Evolutionary conservation across 1,140 invertebrate genomes (phyloP), one percentile per base, ranked within the genome.

Genomic region (Monomorium pharaonis): DNA sequence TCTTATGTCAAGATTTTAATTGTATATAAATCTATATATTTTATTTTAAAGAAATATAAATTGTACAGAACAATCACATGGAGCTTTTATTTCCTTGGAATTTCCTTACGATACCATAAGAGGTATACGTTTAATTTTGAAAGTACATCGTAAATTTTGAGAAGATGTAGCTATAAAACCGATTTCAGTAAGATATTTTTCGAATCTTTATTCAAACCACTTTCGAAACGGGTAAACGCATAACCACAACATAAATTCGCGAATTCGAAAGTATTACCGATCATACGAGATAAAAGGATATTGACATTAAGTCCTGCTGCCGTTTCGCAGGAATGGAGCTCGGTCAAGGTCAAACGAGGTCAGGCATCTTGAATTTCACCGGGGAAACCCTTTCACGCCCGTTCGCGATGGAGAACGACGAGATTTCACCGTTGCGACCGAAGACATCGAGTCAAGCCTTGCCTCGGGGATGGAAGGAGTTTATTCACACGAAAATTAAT

Each of bases 331-430:
- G 86, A 88, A 14, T 88, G 63, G 67, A 72, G 37, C 12, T 18
- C 18, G 76, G 58, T 86, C 87, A 88, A 88, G 87, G 87, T 87
- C 85, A 87, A 88, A 87, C 77, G 70, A 87, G 85, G 87, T 84
- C 85, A 84, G n/a, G 37, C 37, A 51, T 58, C 65, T 56, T 33
- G 85, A 83, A 88, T 86, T 76, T 87, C 86, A 69, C 76, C 62
- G 27, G 1, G 49, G 27, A 58, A 87, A 84, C 80, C 54, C 65
- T 84, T 84, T 84, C 80, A 75, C 80, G 80, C 42, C 80, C 44
- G 80, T 12, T 75, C 69, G 3, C 54, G 69, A 84, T 47, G 65
- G 80, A 75, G 77, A 63, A 69, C 42, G 70, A 33, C 16, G 24
- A 44, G 27, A 60, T 78, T 87, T 70, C 63, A 62, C 63, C 47